Evolutionary conservation across 2,888 invertebrate genomes (phyloP).

Genomic region (Pocota personata): DNA sequence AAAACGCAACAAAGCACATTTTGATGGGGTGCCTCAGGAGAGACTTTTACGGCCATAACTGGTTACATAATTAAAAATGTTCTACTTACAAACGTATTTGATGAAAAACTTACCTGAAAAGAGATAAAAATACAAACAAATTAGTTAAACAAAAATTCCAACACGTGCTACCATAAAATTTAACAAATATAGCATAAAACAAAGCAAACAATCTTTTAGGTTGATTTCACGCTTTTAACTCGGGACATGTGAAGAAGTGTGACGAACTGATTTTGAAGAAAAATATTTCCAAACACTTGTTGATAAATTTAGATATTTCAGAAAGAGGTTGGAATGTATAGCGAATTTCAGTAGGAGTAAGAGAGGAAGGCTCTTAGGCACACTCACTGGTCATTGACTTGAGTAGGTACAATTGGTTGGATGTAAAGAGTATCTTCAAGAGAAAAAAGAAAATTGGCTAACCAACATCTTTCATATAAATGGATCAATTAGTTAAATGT

Average conservation of each 20-base stretch:
- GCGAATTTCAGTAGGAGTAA: neutral
- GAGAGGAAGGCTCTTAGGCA: neutral
- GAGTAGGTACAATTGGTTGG: neutral
- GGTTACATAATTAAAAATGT: conserved; percentile 10
- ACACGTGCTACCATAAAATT: conserved; percentile 15
- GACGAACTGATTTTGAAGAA: conserved; percentile 5
- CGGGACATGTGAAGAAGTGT: neutral
- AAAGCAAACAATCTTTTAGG: neutral
- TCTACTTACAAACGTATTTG: conserved; percentile 38
- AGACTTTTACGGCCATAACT: neutral
- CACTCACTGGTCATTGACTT: neutral
- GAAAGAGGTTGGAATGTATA: neutral
- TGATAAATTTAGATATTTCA: neutral
- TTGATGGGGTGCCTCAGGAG: conserved; percentile 41
- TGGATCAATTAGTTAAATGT: conserved; percentile 3
- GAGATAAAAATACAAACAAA: conserved; percentile 21
- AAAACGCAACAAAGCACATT: conserved; percentile 18
- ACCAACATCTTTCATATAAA: neutral
- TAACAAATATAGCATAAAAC: neutral
- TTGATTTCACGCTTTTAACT: neutral
- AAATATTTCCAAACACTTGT: neutral
- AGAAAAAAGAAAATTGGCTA: neutral
- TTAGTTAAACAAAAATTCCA: conserved; percentile 15
- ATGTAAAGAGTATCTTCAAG: neutral
- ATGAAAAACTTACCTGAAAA: conserved; percentile 60